These are phyloP conservation scores for Parasteatoda tepidariorum DNA, from an alignment of 1,140 invertebrate species.

Conservation along the genomic window DNA sequence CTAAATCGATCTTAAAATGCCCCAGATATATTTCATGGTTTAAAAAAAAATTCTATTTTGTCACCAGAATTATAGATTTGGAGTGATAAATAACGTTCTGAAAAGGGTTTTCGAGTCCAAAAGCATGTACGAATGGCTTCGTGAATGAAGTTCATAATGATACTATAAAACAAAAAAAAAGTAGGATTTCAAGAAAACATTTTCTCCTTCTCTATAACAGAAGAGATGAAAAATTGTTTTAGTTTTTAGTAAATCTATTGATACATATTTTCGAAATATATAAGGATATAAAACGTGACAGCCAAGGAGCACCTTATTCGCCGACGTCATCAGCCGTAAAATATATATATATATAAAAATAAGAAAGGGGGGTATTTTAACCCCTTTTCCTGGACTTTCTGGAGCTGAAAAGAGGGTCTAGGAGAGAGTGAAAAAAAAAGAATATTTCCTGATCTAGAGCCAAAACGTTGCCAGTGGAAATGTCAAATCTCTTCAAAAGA, in stretches of 20 bases:
- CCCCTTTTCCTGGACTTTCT: not conserved
- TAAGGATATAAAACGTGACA: not conserved
- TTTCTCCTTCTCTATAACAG: no score
- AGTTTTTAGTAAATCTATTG: not conserved
- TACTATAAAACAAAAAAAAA: no score
- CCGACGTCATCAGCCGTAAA: not conserved
- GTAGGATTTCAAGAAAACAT: no score
- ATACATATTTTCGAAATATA: not conserved
- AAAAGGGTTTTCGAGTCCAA: no score
- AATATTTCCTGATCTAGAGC: slow-evolving; percentile 15
- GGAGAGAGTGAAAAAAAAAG: not conserved
- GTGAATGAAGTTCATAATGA: no score
- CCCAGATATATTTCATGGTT: no score
- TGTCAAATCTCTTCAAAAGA: slow-evolving; percentile 12
- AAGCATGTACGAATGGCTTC: no score
- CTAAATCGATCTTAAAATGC: no score
- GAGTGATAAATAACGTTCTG: no score
- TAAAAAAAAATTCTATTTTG: no score
- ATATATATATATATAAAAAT: no score
- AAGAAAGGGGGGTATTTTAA: not conserved
- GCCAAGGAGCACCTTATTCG: not conserved
- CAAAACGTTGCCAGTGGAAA: slow-evolving; percentile 36
- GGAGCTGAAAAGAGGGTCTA: not conserved
- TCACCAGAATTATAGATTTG: no score
- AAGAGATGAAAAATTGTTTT: not conserved